phyloP scores from a whole-genome alignment of 2,113 vertebrate genomes.

The Emydocephalus ijimae region DNA sequence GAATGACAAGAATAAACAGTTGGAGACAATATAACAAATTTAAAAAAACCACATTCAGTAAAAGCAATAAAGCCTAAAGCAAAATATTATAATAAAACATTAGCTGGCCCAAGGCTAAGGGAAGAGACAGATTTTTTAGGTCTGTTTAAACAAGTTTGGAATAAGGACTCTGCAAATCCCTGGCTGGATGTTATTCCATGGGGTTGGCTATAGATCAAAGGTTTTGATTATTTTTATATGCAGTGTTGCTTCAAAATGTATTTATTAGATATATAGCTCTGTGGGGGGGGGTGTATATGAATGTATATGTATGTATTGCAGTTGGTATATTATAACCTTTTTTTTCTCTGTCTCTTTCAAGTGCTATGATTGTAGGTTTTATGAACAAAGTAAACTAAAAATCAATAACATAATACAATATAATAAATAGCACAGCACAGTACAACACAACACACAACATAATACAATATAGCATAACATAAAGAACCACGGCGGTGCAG shows the following conservation, averaged over 20 bases:
- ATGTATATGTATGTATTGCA: neutral
- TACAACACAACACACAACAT: no score
- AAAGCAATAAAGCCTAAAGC: neutral
- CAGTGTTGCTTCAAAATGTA: neutral
- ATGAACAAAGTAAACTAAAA: neutral
- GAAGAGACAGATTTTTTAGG: neutral
- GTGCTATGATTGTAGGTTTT: neutral
- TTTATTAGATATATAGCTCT: neutral
- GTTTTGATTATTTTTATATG: neutral
- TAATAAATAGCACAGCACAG: no score
- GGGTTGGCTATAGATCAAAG: neutral
- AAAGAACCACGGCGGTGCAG: no score
- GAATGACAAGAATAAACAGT: neutral
- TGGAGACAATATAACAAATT: neutral
- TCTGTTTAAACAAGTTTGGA: neutral
- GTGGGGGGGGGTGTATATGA: no score
- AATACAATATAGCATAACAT: no score
- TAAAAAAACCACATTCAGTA: neutral
- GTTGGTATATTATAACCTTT: neutral
- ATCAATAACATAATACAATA: neutral
- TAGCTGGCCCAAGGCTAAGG: neutral
- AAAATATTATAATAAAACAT: neutral
- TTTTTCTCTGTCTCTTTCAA: neutral
- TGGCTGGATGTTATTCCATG: neutral
- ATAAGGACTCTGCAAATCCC: neutral